Base-by-base conservation (phyloP, 92 coral and sea anemone species). In the Phenganax subtilis region DNA sequence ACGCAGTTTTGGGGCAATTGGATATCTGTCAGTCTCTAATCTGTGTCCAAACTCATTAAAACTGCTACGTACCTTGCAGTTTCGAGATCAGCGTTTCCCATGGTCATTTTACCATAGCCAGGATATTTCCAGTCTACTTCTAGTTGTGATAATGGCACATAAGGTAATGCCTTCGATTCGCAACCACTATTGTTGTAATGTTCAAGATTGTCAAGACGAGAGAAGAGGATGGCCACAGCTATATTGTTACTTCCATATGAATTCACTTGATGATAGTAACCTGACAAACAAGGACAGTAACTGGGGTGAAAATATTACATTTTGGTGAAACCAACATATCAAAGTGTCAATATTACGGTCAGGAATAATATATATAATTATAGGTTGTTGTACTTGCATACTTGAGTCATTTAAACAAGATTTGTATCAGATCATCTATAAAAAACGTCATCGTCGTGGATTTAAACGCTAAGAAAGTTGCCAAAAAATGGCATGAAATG, bases 231-330 rank as follows among this genome's bases (percentile, higher is more conserved):
- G 0, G 97, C 82, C 16, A 92, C 96, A 44, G 97, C 97, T 14
- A 85, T 82, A 85, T 92, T 92, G 87, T 87, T 87, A 29, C 86
- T 88, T 30, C 97, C 97, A 86, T 86, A 91, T 8, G 97, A 92
- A 27, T 80, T 88, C 51, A 92, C 97, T 72, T 92, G 97, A 77
- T 92, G 97, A 85, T 92, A 92, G 67, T 90, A 88, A 67, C 97
- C 97, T 93, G 52, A 17, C 58, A 60, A 16, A 0, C 6, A 12
- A 57, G 12, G 54, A 20, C 14, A 6, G 7, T 29, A 37, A 0
- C 7, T 29, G 31, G 57, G 6, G 9, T 28, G 31, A 51, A 16
- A 51, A 55, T 7, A 55, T 3, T 15, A 28, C 3, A 2, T 3
- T 3, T 12, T 11, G 31, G 28, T 29, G 53, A 29, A 5, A 8